phyloP scores from a whole-genome alignment of 1,140 invertebrate genomes.

The Heliconius nattereri region DNA sequence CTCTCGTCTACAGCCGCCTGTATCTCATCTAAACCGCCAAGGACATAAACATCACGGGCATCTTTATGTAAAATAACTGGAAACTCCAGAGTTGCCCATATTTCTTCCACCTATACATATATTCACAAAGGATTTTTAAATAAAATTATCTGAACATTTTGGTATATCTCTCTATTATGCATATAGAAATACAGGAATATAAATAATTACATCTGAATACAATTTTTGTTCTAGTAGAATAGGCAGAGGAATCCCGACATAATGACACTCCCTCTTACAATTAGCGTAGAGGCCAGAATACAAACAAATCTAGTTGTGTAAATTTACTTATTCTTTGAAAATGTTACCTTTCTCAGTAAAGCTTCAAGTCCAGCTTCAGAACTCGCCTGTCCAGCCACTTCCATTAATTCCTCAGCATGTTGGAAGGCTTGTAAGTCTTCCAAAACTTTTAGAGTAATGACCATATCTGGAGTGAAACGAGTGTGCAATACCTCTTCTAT shows the following conservation, averaged over 20 bases:
- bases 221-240: too few species aligned
- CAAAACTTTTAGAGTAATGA: constrained; percentile 84
- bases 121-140: not conserved
- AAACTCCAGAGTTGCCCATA: constrained; percentile 91
- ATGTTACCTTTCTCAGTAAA: constrained; percentile 87
- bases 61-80: constrained; percentile 89
- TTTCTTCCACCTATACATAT: constrained; percentile 86
- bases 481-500: constrained; percentile 88
- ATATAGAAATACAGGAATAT: too few species aligned
- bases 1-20: constrained; percentile 91
- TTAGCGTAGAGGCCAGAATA: not conserved
- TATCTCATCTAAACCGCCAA: constrained; percentile 92
- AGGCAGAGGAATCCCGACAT: too few species aligned
- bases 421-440: constrained; percentile 88
- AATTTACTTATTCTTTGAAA: not conserved
- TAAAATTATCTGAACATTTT: too few species aligned
- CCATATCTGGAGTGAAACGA: constrained; percentile 86
- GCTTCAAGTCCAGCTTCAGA: constrained; percentile 90
- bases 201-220: not conserved
- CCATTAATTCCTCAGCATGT: constrained; percentile 87
- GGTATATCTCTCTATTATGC: too few species aligned
- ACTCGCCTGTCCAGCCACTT: constrained; percentile 91
- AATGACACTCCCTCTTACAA: too few species aligned
- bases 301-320: not conserved
- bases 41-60: constrained; percentile 89